These are phyloP conservation scores for Eupithecia inturbata DNA, from an alignment of 2,888 invertebrate species.

Conservation along the genomic window DNA sequence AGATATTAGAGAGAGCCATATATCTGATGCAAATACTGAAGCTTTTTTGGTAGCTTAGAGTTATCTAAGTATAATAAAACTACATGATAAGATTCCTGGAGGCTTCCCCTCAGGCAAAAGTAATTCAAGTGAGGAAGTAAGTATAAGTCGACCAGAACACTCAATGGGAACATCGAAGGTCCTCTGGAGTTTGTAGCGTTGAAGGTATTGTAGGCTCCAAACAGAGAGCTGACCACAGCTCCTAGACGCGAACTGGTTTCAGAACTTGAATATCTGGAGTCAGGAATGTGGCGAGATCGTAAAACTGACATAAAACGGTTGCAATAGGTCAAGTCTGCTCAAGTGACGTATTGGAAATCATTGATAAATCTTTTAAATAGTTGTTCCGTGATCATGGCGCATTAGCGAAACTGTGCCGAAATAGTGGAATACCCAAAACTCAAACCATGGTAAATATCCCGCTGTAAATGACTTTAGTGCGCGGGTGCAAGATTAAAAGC, in stretches of 20 bases:
- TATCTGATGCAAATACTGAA: neutral
- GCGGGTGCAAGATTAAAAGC: neutral
- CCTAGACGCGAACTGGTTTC: neutral
- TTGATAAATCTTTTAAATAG: no score
- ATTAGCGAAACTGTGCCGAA: no score
- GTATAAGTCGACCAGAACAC: neutral
- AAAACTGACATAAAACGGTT: neutral
- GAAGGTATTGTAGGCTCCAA: neutral
- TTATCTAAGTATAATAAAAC: neutral
- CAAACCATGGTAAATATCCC: no score
- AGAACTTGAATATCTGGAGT: neutral
- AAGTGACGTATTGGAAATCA: neutral
- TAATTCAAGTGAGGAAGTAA: neutral
- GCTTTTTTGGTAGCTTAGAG: neutral
- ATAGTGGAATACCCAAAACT: no score
- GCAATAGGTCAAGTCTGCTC: neutral
- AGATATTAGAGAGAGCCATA: neutral
- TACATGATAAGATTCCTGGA: neutral
- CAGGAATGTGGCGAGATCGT: neutral
- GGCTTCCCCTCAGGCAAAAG: neutral
- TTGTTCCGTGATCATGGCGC: no score
- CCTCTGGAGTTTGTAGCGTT: neutral
- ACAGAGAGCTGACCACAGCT: neutral
- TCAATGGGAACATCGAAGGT: neutral
- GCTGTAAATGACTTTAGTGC: no score